Evolutionary conservation across 1,140 invertebrate species (phyloP).

Genomic region (Papilio polyxenes): DNA sequence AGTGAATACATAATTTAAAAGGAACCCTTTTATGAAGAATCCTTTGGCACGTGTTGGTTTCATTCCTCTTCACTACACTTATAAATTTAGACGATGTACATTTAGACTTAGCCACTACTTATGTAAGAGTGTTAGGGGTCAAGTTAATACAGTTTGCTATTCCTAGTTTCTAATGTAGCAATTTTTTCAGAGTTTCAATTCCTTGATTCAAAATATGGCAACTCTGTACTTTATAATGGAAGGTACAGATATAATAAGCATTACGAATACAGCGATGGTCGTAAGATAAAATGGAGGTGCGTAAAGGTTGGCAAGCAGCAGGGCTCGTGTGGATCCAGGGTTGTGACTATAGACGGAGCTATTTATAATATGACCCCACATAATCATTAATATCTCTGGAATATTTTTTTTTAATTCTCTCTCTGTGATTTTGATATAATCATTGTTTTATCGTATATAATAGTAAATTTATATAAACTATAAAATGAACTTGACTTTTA

Average conservation of each 20-base stretch:
- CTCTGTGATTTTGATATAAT: background rate
- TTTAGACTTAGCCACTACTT: no score
- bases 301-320: conserved; percentile 31
- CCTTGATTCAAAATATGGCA: conserved; percentile 38
- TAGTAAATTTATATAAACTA: background rate
- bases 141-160: background rate
- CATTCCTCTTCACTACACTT: no score
- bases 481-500: background rate
- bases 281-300: conserved; percentile 37
- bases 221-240: conserved; percentile 34
- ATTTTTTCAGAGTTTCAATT: conserved; percentile 35
- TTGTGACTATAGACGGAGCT: conserved; percentile 33
- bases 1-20: no score
- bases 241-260: conserved; percentile 28
- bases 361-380: conserved; percentile 38
- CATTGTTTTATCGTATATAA: background rate
- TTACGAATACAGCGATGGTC: conserved; percentile 33
- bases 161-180: background rate
- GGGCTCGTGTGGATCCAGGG: conserved; percentile 37
- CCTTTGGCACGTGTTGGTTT: no score
- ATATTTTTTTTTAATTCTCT: background rate
- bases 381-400: conserved; percentile 38
- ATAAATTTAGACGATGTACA: no score
- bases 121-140: background rate
- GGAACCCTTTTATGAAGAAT: no score